Conservation (phyloP, 2,797 vertebrate species). For the Morus bassanus region DNA sequence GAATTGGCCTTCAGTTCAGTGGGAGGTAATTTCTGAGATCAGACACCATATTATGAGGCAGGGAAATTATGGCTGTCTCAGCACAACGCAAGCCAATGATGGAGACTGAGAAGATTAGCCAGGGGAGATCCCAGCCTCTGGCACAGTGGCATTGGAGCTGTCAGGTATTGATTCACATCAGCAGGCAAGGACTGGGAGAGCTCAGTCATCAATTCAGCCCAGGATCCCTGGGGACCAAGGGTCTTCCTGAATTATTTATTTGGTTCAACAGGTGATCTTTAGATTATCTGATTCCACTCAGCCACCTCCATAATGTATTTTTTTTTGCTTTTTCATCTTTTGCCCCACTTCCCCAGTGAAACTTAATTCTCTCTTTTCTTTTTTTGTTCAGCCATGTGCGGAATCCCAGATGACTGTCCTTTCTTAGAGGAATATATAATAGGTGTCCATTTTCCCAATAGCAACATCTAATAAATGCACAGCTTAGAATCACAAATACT, state of each 20-base stretch:
- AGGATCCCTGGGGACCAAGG: background rate
- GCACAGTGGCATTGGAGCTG: background rate
- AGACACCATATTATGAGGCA: background rate
- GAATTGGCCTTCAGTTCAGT: background rate
- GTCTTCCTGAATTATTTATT: constrained; percentile 32
- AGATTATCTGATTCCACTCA: background rate
- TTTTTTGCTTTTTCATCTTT: background rate
- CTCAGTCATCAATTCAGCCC: background rate
- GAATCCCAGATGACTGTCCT: background rate
- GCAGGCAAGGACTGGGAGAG: background rate
- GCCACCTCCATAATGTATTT: background rate
- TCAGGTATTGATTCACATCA: background rate
- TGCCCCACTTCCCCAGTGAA: background rate
- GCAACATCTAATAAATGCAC: constrained; percentile 7
- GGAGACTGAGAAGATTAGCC: background rate
- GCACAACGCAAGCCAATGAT: background rate
- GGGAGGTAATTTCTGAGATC: background rate
- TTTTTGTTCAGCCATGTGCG: background rate
- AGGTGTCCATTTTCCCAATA: background rate
- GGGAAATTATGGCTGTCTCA: background rate
- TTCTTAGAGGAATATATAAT: constrained; percentile 9
- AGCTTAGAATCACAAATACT: constrained; percentile 27
- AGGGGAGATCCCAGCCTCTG: background rate
- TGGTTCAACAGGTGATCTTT: background rate
- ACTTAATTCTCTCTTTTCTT: constrained; percentile 11